Evolutionary conservation across 2,113 vertebrate genomes (phyloP), one percentile per base, ranked within the genome.

Genomic region (Bostrychus sinensis): DNA sequence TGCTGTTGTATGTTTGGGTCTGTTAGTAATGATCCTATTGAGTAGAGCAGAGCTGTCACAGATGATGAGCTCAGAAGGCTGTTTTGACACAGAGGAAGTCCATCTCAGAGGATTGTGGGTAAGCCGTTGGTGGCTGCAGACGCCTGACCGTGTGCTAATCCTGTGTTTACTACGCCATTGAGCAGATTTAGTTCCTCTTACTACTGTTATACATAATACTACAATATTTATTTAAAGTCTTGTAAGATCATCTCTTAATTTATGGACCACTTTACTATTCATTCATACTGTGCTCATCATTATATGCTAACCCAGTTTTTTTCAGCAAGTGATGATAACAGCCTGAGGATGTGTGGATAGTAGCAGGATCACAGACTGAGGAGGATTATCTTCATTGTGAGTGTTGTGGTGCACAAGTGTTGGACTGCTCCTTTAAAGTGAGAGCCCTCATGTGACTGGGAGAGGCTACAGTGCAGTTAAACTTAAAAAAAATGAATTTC

Each of bases 321-420:
- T 61, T 46, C 22, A 38, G 8, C 14, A 14, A 48, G 28, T 56
- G 50, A 26, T 25, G 8, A 36, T 56, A 51, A 43, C 39, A 43
- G 34, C 41, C 34, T n/a, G 2, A 17, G 42, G 72, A 51, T 41
- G 51, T 58, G 4, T 20, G 65, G 46, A 67, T 56, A 55, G 37
- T 37, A 54, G 25, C 42, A 37, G 38, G 48, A 56, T 65, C 56
- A 30, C 58, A 50, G 22, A 39, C 38, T 14, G 26, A 16, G 37
- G 17, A 3, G 37, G 56, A 37, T 57, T 67, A 43, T 69, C 55
- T 36, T 32, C 32, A 30, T 51, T 43, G 50, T 55, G 53, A 26
- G 12, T 56, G 56, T 51, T 39, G 26, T 16, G 45, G 42, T 55
- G 2, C 43, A 25, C 30, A 20, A 32, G 23, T 16, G 23, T n/a